Evolutionary conservation across 2,888 invertebrate species (phyloP), one percentile per base, ranked within the genome.

Genomic region (Gortyna flavago): DNA sequence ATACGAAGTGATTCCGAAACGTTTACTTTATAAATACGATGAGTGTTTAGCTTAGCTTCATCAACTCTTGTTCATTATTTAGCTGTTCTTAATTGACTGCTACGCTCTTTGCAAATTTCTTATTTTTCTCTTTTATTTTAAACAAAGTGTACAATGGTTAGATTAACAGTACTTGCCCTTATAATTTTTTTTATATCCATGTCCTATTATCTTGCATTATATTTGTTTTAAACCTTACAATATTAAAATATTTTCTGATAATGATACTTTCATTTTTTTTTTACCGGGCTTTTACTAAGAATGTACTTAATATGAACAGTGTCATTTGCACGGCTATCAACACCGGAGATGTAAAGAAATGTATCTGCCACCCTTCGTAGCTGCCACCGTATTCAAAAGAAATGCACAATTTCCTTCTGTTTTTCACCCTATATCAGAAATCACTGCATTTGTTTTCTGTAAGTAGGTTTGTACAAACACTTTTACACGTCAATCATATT

Each of bases 1-100:
- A 29, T 75, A 70, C 70, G 64, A 21, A 57, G 44, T 78, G 68
- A 64, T 86, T 80, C 79, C 48, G 72, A 73, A 79, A 83, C 64
- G 70, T 84, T 83, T 54, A 76, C 83, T 69, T 83, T 79, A 80
- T 77, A 74, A 80, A 80, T 80, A 81, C 67, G 79, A 70, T 74
- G 59, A 69, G 38, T 75, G 66, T 74, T 73, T 74, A 75, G 62
- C 65, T 65, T 73, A 54, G 51, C 71, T 76, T 75, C 18, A 62
- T 75, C 66, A 71, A 67, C 72, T 82, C 59, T 71, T 44, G 21
- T 44, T 77, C 13, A 72, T 66, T 66, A 71, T 54, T 83, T 61
- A 54, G n/a, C 51, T 16, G 76, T 35, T 18, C n/a, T 64, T 82
- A 59, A 62, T 57, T 35, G 16, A 67, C 44, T 59, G 54, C 59